Evolutionary conservation across 2,113 vertebrate species (phyloP), one percentile per base, ranked within the genome.

Genomic region (Anser brachyrhynchus): DNA sequence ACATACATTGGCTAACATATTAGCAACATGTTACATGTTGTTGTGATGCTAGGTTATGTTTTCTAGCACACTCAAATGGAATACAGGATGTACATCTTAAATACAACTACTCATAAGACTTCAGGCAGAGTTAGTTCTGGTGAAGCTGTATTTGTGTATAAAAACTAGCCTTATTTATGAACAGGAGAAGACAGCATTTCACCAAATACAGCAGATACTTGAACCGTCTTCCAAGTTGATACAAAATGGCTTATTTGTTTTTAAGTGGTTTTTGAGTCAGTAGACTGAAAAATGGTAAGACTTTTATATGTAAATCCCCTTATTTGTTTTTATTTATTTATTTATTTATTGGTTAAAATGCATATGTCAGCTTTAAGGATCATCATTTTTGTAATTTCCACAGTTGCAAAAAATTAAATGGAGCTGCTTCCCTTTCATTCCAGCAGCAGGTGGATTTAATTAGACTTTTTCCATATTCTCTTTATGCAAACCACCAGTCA

Each of bases 371-470:
- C 49, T 64, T 49, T 58, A 92, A 95, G 25, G 16, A 54, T 67
- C 43, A 46, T 46, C 35, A 35, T 58, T 82, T 92, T 67, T 89
- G 13, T 64, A 67, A 70, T 82, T 92, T 89, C 18, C 46, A 37
- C 22, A 75, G 22, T 3, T 69, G 23, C 57, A 73, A 88, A 91
- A 51, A 64, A 57, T 21, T 58, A 64, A 72, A 31, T 59, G 51
- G 58, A 92, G 11, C 19, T 70, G 11, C 41, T 87, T 95, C 31
- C 25, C 8, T 89, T 91, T 91, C n/a, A 89, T 0, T 1, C 23
- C 51, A 85, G 55, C 31, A 87, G 43, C 26, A 14, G 57, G 19
- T 80, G 25, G 21, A 78, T 82, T 96, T 93, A 87, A 94, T 93
- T 91, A 78, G 64, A 15, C 15, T 22, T 85, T 80, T 90, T 58